phyloP scores from a whole-genome alignment of 2,113 vertebrate species.

The Gymnorhina tibicen region DNA sequence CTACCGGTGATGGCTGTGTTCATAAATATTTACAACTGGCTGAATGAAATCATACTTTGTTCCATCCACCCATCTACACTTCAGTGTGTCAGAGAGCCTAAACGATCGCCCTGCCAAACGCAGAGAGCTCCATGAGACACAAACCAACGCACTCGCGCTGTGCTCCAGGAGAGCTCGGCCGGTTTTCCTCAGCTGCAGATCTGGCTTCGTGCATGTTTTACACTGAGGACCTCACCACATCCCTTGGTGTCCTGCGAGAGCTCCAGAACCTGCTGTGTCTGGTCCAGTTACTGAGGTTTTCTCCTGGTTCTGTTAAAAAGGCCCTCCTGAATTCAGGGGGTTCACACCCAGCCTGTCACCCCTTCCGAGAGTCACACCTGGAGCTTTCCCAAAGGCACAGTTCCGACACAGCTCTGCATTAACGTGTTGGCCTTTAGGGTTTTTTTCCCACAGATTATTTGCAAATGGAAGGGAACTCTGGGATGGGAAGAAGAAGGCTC shows the following conservation, averaged over 20 bases:
- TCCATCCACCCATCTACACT: constrained; percentile 34
- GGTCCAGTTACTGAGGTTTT: background rate
- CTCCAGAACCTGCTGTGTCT: background rate
- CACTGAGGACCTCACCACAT: background rate
- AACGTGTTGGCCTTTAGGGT: background rate
- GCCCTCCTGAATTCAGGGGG: background rate
- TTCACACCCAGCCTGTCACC: background rate
- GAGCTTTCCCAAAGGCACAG: background rate
- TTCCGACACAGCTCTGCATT: background rate
- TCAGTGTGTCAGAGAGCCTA: background rate
- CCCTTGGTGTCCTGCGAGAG: background rate
- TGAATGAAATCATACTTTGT: constrained; percentile 57
- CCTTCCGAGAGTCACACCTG: background rate
- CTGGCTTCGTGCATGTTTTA: background rate
- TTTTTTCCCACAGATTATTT: background rate
- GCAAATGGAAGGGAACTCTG: background rate
- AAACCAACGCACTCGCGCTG: background rate
- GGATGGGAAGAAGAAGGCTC: background rate
- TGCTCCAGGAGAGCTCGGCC: background rate
- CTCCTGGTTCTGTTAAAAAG: background rate
- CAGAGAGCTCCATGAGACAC: background rate
- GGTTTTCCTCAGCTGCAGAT: background rate
- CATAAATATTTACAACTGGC: constrained; percentile 73
- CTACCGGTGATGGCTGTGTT: constrained; percentile 29
- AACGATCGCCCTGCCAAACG: constrained; percentile 4